Conservation (phyloP, 2,888 invertebrate genomes). For the Polia nebulosa region DNA sequence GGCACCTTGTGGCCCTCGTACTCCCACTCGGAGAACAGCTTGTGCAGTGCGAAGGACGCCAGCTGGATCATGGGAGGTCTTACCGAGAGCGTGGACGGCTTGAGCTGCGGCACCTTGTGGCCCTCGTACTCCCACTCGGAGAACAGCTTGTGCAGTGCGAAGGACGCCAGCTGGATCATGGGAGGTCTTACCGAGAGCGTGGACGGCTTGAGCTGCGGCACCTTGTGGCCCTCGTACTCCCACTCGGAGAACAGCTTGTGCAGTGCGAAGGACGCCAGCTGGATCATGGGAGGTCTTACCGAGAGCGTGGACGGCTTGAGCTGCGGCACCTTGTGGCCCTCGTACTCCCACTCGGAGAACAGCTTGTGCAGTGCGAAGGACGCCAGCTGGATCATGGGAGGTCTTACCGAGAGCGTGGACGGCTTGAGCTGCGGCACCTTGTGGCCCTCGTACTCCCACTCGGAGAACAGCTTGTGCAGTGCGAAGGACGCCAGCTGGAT, state of each 20-base stretch:
- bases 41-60: slow-evolving; percentile 96
- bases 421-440: slow-evolving; percentile 86
- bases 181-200: too few species aligned
- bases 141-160: slow-evolving; percentile 96
- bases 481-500: slow-evolving; percentile 96
- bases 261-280: slow-evolving; percentile 96
- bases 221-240: slow-evolving; percentile 94
- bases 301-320: slow-evolving; percentile 75
- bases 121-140: slow-evolving; percentile 95
- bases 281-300: slow-evolving; percentile 97
- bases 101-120: slow-evolving; percentile 89
- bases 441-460: slow-evolving; percentile 95
- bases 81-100: too few species aligned
- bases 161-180: slow-evolving; percentile 96
- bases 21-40: slow-evolving; percentile 96
- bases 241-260: slow-evolving; percentile 96
- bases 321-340: slow-evolving; percentile 92
- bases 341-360: slow-evolving; percentile 95
- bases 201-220: slow-evolving; percentile 83
- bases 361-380: slow-evolving; percentile 96
- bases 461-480: slow-evolving; percentile 95
- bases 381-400: slow-evolving; percentile 96
- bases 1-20: slow-evolving; percentile 92
- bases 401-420: too few species aligned
- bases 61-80: slow-evolving; percentile 97